Base-by-base conservation (phyloP, 2,113 vertebrate species). In the Rhegmatorhina hoffmannsi region DNA sequence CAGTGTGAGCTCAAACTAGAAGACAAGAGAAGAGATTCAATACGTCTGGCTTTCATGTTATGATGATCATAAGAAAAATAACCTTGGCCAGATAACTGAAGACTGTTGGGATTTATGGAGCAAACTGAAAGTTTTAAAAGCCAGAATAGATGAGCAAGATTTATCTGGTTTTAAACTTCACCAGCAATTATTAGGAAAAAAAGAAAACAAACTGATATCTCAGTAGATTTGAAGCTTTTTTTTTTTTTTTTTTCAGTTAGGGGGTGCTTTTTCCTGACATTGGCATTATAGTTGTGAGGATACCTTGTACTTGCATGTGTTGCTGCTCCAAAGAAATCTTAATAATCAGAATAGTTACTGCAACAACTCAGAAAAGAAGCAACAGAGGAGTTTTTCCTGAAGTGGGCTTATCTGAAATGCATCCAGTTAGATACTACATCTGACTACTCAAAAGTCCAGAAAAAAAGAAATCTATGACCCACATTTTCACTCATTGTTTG, bases 231-330 rank as follows among this genome's bases (percentile, higher is more conserved):
- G 3, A 73, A 69, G 7, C 2, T 4, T n/a, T 34, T 75, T 8
- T 16, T 72, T 75, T 58, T 2, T 34, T 11, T 56, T 1, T 84
- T 83, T 31, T 56, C 40, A 31, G 5, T 73, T 77, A 60, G 11
- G 1, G 7, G 2, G 0, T 26, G 3, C 31, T 50, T 68, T 90
- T 34, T 17, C 11, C n/a, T 60, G 15, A 5, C 67, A 68, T 7
- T 10, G 69, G 26, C 13, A 18, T 11, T 52, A 38, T 24, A 34
- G 5, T 34, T 88, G 14, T 53, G 19, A 40, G 56, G 19, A 13
- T 66, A 11, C 11, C 38, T 47, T 73, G 24, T 49, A 70, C 6
- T 52, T 68, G 4, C 10, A 36, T 13, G 7, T 76, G 16, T 53
- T 94, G 14, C 44, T 88, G 8, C 21, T 69, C 29, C 18, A 70